Evolutionary conservation across 2,113 vertebrate genomes (phyloP).

Genomic region (Haemorhous mexicanus): DNA sequence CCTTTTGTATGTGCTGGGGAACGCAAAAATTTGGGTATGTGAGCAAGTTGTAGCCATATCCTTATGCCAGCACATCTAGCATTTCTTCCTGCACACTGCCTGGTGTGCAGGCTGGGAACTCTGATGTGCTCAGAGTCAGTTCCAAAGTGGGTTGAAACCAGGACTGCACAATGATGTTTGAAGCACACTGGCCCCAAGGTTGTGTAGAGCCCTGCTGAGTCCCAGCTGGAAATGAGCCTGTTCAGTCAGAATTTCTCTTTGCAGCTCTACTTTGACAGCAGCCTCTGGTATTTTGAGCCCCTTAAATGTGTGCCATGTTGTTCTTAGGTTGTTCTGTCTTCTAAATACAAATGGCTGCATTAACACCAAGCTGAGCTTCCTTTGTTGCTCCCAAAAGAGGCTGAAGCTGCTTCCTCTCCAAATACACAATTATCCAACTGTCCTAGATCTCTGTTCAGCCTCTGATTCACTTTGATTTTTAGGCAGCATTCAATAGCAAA

Average conservation of each 20-base stretch:
- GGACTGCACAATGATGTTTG: not conserved
- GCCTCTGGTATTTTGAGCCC: not conserved
- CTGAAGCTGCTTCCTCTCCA: not conserved
- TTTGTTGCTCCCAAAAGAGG: not conserved
- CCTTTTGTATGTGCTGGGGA: not conserved
- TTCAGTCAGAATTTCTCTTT: not conserved
- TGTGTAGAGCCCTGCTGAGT: not conserved
- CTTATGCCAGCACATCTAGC: not conserved
- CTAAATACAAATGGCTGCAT: not conserved
- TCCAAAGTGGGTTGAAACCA: not conserved
- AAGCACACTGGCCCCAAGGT: fast-evolving
- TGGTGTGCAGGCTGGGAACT: not conserved
- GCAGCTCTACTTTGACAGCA: not conserved
- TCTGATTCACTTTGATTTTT: not conserved
- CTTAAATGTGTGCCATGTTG: not conserved
- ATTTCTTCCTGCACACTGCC: not conserved
- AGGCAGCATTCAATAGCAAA: not conserved
- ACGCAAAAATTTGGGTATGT: not conserved
- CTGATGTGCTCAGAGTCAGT: fast-evolving
- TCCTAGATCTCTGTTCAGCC: not conserved
- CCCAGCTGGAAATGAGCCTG: not conserved
- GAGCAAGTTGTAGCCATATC: not conserved
- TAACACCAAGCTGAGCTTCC: not conserved
- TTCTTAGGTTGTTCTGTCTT: not conserved
- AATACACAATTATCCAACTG: not conserved